Conservation (phyloP, 2,113 vertebrate species). For the Pollachius pollachius region DNA sequence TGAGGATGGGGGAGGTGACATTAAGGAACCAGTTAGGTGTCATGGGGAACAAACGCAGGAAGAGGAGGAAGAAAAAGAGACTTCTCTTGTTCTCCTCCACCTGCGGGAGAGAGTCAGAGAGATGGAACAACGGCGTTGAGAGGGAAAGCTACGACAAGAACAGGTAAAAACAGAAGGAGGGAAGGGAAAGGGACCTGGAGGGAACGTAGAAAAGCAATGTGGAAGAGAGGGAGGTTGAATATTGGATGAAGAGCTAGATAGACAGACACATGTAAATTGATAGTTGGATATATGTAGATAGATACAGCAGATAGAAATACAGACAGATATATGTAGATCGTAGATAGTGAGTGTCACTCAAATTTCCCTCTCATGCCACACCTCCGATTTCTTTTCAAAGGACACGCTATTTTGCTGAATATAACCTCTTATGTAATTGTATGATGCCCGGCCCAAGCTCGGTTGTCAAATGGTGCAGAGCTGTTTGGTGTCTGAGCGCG, state of each 20-base stretch:
- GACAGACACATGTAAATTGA: no score
- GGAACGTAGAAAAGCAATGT: not conserved
- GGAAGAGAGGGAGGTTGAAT: not conserved
- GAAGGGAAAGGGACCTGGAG: not conserved
- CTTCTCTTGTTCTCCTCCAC: slow-evolving; percentile 90
- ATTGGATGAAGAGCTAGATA: not conserved
- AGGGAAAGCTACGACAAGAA: not conserved
- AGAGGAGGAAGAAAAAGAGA: slow-evolving; percentile 94
- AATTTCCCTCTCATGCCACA: no score
- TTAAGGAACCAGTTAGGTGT: slow-evolving; percentile 99
- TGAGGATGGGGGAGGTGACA: slow-evolving; percentile 89
- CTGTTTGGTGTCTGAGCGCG: no score
- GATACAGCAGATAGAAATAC: no score
- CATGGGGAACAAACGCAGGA: slow-evolving; percentile 95
- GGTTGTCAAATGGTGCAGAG: no score
- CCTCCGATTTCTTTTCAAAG: no score
- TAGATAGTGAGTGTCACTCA: no score
- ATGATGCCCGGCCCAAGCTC: no score
- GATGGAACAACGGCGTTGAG: not conserved
- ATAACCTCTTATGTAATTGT: no score
- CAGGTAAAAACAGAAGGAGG: not conserved
- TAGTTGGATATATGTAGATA: no score
- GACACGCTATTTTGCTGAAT: no score
- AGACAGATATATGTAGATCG: no score
- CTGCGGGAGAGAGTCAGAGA: slow-evolving; percentile 60